Evolutionary conservation across 53 echinoderm and acorn worm genomes (phyloP).

Genomic region (Hippasteria phrygiana): DNA sequence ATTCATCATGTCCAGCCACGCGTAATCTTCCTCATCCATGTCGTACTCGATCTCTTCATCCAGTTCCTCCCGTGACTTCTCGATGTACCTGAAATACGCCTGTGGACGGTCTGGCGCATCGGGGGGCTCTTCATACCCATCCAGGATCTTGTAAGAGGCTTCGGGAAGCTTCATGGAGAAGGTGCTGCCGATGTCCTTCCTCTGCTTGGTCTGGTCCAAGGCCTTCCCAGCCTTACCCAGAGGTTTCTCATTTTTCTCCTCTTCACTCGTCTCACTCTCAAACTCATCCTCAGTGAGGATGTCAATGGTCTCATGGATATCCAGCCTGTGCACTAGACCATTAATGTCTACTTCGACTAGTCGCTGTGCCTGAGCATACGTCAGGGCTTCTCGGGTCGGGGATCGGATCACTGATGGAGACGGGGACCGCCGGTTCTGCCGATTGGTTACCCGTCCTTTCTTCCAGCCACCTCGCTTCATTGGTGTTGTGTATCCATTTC

Average conservation of each 20-base stretch:
- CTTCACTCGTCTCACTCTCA: constrained; percentile 90
- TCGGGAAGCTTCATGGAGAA: constrained; percentile 93
- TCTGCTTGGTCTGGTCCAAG: constrained; percentile 76
- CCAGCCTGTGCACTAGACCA: constrained; percentile 89
- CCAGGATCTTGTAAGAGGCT: constrained; percentile 87
- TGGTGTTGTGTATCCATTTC: constrained; percentile 82
- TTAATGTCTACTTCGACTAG: constrained; percentile 97
- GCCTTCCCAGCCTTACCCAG: constrained; percentile 83
- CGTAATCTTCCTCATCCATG: constrained; percentile 99
- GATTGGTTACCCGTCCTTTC: constrained; percentile 76
- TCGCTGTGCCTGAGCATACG: constrained; percentile 97
- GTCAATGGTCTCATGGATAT: constrained; percentile 97
- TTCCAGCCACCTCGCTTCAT: constrained; percentile 87
- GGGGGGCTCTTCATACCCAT: constrained; percentile 89
- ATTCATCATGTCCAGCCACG: constrained; percentile 96
- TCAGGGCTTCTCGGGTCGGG: constrained; percentile 88
- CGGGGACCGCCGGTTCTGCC: constrained; percentile 74
- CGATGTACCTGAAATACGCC: constrained; percentile 93
- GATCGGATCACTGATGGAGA: constrained; percentile 85
- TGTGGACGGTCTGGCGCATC: constrained; percentile 84
- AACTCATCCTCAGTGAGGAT: constrained; percentile 95
- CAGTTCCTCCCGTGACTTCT: constrained; percentile 95
- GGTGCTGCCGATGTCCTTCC: constrained; percentile 79
- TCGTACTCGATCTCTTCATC: constrained; percentile 99
- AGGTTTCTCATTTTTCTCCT: constrained; percentile 89